phyloP scores from a whole-genome alignment of 2,113 vertebrate genomes.

The cattle (Bos taurus) region DNA sequence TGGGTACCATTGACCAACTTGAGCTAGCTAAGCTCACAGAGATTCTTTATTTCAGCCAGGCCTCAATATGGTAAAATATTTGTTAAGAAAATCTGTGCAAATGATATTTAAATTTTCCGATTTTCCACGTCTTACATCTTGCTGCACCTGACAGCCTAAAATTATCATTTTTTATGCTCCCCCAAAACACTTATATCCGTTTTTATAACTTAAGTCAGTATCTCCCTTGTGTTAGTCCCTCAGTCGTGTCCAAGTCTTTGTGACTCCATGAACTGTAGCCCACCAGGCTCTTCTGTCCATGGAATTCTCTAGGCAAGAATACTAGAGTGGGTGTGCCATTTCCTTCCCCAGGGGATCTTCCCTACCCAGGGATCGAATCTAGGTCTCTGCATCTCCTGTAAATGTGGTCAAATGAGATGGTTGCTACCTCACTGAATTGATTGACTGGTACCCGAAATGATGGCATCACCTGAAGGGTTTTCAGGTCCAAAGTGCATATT shows the following conservation, averaged over 20 bases:
- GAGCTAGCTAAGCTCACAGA: background rate
- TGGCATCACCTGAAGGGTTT: background rate
- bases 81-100: background rate
- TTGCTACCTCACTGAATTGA: background rate
- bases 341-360: background rate
- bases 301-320: background rate
- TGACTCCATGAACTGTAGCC: background rate
- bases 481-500: background rate
- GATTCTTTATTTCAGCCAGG: background rate
- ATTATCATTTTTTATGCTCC: background rate
- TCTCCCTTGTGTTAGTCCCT: background rate
- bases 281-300: background rate
- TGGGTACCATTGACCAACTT: fast-evolving
- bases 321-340: background rate
- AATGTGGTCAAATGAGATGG: background rate
- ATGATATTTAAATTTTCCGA: no score
- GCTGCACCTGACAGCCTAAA: background rate
- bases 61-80: fast-evolving
- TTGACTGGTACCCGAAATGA: background rate
- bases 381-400: background rate
- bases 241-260: background rate
- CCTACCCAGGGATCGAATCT: background rate
- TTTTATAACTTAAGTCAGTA: background rate
- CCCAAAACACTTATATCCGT: background rate
- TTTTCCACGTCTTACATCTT: background rate